Conservation (phyloP, 1,140 invertebrate genomes). For the Homalodisca vitripennis region DNA sequence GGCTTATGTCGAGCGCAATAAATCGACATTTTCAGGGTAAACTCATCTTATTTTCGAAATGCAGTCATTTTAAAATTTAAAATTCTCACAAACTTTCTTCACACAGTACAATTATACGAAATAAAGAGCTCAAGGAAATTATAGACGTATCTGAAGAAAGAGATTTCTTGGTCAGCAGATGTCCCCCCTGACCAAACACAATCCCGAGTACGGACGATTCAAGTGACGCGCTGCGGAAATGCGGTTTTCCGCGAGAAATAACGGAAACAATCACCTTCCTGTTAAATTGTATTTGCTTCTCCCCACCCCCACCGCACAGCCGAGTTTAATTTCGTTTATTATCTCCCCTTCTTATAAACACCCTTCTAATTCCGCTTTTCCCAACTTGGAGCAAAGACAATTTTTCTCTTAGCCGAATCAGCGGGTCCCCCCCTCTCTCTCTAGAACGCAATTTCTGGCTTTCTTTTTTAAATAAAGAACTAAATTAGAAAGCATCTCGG, state of each 20-base stretch:
- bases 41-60: too few species aligned
- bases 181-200: too few species aligned
- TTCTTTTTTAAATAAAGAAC: constrained; percentile 16
- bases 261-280: not conserved
- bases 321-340: constrained; percentile 13
- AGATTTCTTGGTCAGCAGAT: too few species aligned
- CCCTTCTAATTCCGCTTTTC: constrained; percentile 11
- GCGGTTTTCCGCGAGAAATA: not conserved
- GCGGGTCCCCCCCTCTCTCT: not conserved
- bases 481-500: constrained; percentile 14
- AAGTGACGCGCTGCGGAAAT: not conserved
- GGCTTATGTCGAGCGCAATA: too few species aligned
- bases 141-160: too few species aligned
- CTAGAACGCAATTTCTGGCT: not conserved
- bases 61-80: too few species aligned
- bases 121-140: too few species aligned
- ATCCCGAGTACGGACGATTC: too few species aligned
- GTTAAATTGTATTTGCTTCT: not conserved
- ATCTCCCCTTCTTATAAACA: constrained; percentile 15
- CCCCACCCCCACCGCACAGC: too few species aligned
- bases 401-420: constrained; percentile 8
- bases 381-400: not conserved
- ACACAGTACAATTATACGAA: too few species aligned
- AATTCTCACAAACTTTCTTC: too few species aligned
- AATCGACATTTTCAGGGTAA: too few species aligned